A percentile compares a stretch with the other conserved stretches of the same genome.
Evolutionary conservation across 2,113 vertebrate genomes (phyloP).

Genomic region (Channa maculata): DNA sequence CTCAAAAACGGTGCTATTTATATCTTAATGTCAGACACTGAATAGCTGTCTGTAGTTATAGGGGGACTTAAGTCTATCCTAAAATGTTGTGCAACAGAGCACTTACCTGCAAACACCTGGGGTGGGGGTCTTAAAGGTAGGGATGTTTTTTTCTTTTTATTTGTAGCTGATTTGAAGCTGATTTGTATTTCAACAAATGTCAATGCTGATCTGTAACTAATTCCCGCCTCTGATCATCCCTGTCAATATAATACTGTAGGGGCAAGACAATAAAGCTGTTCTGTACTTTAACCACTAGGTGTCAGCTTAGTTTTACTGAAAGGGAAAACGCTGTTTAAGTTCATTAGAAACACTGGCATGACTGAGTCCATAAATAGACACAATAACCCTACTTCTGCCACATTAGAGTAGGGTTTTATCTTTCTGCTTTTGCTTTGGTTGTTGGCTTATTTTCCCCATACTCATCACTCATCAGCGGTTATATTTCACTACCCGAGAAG

Average conservation of each 20-base stretch:
- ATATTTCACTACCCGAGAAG: too few species aligned
- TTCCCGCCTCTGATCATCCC: constrained; percentile 42
- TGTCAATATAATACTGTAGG: constrained; percentile 30
- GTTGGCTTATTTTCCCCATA: neutral
- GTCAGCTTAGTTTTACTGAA: constrained; percentile 60
- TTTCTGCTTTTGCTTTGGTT: neutral
- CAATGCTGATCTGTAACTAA: constrained; percentile 46
- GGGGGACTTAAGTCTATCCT: too few species aligned
- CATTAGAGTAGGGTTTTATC: neutral
- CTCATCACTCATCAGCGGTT: too few species aligned
- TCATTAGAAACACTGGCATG: neutral
- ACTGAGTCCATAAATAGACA: too few species aligned
- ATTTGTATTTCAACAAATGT: constrained; percentile 29
- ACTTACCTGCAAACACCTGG: too few species aligned
- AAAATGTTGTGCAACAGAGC: too few species aligned
- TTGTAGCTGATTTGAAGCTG: constrained; percentile 1
- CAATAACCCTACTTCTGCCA: too few species aligned
- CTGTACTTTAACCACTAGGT: constrained; percentile 64
- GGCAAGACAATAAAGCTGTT: neutral
- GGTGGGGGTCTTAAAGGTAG: too few species aligned
- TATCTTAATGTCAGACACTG: too few species aligned
- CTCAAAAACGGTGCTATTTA: too few species aligned
- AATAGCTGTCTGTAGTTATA: too few species aligned
- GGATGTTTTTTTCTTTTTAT: too few species aligned
- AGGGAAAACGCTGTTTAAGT: neutral